Conservation (phyloP, 2,888 invertebrate genomes). For the Lithodes maja region DNA sequence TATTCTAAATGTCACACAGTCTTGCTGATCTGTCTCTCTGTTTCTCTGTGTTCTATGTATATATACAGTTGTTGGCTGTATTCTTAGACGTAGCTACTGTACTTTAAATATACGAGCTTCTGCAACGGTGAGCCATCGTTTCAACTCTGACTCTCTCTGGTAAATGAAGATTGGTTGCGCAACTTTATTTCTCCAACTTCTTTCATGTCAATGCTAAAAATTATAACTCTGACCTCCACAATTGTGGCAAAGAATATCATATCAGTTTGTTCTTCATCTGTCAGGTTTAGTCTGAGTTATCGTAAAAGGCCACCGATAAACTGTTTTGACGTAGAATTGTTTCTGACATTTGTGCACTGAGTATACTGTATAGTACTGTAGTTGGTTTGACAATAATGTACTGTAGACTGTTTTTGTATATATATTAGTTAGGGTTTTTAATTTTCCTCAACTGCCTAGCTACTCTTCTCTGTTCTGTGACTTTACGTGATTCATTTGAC, state of each 20-base stretch:
- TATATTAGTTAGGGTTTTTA: slow-evolving; percentile 6
- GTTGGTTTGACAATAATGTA: neutral
- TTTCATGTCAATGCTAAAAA: no score
- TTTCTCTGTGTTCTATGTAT: slow-evolving; percentile 45
- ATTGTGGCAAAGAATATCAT: no score
- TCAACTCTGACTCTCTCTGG: neutral
- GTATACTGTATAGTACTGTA: neutral
- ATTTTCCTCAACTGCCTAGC: neutral
- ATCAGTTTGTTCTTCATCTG: neutral
- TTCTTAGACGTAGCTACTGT: neutral
- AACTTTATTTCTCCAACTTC: no score
- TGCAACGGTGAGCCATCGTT: neutral
- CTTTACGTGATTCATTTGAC: neutral
- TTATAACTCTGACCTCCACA: no score
- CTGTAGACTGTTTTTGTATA: neutral
- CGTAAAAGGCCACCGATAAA: neutral
- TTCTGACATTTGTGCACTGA: neutral
- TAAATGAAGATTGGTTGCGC: no score
- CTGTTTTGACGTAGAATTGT: slow-evolving; percentile 10
- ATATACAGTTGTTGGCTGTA: neutral
- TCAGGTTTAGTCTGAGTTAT: neutral
- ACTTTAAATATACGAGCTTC: slow-evolving; percentile 5
- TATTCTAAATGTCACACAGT: neutral
- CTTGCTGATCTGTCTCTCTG: slow-evolving; percentile 28
- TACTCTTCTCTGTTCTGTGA: slow-evolving; percentile 19